Evolutionary conservation across 2,888 invertebrate species (phyloP), one percentile per base, ranked within the genome.

Genomic region (Dasysyrphus albostriatus): DNA sequence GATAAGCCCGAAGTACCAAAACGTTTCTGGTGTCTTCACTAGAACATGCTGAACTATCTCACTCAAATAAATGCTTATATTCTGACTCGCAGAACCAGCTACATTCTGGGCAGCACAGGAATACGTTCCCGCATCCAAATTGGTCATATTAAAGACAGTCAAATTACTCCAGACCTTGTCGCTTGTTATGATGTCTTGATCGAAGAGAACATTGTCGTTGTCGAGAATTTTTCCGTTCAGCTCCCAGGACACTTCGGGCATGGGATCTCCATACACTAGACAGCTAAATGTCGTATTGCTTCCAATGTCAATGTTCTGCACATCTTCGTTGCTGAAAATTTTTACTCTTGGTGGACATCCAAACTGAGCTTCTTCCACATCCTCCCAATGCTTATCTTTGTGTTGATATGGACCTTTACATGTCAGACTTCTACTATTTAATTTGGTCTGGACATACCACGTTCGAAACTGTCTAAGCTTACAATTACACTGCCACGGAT

Each of bases 401-500:
- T 97, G 94, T 63, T 94, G 94, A 5, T 94, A 93, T 1, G 98
- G 98, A 69, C 95, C 95, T 14, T 94, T 94, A 90, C 97, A 97
- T 67, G 94, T 94, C 88, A 97, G 94, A 54, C 96, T 95, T 88
- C 95, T 95, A 12, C 96, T 96, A 84, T 96, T 95, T 72, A 98
- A 93, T 89, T 96, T 97, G 89, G 95, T 96, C 70, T 95, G 94
- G 72, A 97, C 94, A 91, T 97, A 95, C 97, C 98, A 98, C 89
- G 95, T 95, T 81, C 97, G 95, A 89, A 98, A 97, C 81, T 96
- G 96, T 70, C 97, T 94, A 80, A 98, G 93, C 88, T 96, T 95
- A 92, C 98, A 98, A 92, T 98, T 97, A 92, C 98, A 98, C 90
- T 95, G 94, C 98, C 98, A 98, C 6, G 96, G 97, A 92, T 98